Conservation (phyloP, 2,113 vertebrate species). For the Patagioenas fasciata region DNA sequence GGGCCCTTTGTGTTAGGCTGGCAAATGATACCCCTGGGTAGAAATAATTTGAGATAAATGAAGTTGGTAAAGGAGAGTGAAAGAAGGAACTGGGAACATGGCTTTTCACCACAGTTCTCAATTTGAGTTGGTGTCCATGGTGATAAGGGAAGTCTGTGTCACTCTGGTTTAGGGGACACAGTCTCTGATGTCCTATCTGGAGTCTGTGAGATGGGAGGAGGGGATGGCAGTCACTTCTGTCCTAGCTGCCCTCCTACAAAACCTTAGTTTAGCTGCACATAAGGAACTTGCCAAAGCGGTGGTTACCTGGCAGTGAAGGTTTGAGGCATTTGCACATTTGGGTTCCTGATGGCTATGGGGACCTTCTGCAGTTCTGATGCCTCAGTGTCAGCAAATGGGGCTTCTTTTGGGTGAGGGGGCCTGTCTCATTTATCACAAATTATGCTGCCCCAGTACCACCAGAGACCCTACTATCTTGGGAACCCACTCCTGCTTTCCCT, state of each 20-base stretch:
- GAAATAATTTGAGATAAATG: constrained; percentile 16
- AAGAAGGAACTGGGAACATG: constrained; percentile 23
- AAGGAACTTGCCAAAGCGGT: neutral
- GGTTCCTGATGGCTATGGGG: neutral
- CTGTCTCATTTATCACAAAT: neutral
- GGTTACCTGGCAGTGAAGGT: neutral
- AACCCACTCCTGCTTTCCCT: neutral
- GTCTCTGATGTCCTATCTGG: neutral
- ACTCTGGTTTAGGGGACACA: neutral
- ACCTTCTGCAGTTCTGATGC: neutral
- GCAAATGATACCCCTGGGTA: constrained; percentile 47
- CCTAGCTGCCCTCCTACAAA: neutral
- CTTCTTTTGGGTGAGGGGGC: neutral
- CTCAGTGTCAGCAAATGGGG: neutral
- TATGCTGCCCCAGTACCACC: neutral
- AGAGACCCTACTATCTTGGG: neutral
- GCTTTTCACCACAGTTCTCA: neutral
- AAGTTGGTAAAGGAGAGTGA: neutral
- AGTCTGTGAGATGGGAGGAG: neutral
- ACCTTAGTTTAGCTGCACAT: neutral
- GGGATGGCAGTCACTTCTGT: neutral
- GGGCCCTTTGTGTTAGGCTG: constrained; percentile 24
- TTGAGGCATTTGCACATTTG: neutral
- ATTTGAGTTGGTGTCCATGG: neutral
- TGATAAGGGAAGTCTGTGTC: constrained; percentile 11